Evolutionary conservation across 2,888 invertebrate genomes (phyloP), one percentile per base, ranked within the genome.

Genomic region (Adela reaumurella): DNA sequence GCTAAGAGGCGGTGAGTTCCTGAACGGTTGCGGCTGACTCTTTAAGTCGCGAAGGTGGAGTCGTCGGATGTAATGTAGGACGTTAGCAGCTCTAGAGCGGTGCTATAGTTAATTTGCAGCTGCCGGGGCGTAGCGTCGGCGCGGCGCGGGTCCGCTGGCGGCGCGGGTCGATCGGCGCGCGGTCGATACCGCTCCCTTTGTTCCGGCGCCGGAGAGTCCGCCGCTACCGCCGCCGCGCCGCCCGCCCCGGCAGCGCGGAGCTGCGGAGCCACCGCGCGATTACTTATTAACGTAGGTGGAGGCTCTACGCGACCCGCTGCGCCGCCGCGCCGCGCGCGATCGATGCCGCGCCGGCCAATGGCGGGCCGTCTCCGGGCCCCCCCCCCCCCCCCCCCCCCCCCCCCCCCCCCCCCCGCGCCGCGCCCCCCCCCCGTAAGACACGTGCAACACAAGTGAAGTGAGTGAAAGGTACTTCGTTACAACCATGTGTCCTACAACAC

Each of bases 241-340:
- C 67, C 70, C 68, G 24, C 47, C 17, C 28, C 6, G 35, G 73
- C 76, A 74, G 76, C 73, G 74, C 73, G 74, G 71, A 71, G 70
- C 76, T 68, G 69, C 67, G 68, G 70, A 76, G 76, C 74, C 72
- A 74, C 70, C 68, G 68, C 69, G 74, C 73, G 76, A 78, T 77
- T 78, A 77, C 78, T 78, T 78, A 78, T 78, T 78, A 78, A 77
- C 77, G 76, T 77, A 74, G 78, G 74, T 76, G 77, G 76, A 74
- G 78, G 74, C 68, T 68, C 11, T 8, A 17, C 47, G 17, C 41
- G 47, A 17, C 8, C 19, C 8, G 47, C 20, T 42, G 43, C 43
- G 44, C 24, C 42, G 46, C 73, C 71, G 70, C 68, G 69, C 70
- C 68, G 64, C 69, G 68, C 59, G 67, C 76, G 78, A 78, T 79